phyloP scores from a whole-genome alignment of 2,888 invertebrate genomes.

The Graphium colonna region DNA sequence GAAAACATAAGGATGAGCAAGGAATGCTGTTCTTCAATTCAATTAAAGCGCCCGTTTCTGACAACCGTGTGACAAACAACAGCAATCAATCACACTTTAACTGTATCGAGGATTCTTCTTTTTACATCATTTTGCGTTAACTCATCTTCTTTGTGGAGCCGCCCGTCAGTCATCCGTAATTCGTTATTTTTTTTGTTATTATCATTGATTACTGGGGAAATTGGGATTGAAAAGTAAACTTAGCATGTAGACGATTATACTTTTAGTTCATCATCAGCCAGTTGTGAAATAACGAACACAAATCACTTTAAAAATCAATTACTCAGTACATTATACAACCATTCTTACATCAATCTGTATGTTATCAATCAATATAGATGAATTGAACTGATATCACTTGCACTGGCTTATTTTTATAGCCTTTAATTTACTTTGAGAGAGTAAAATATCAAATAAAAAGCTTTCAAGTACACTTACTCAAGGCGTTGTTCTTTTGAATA shows the following conservation, averaged over 20 bases:
- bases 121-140: slow-evolving; percentile 44
- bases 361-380: too few species aligned
- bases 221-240: slow-evolving; percentile 28
- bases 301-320: too few species aligned
- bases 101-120: slow-evolving; percentile 63
- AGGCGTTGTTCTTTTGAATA: slow-evolving; percentile 67
- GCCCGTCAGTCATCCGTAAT: slow-evolving; percentile 55
- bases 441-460: slow-evolving; percentile 64
- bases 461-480: slow-evolving; percentile 66
- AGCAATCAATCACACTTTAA: slow-evolving; percentile 75
- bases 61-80: slow-evolving; percentile 49
- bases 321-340: too few species aligned
- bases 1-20: slow-evolving; percentile 39
- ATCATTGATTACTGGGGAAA: slow-evolving; percentile 60
- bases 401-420: too few species aligned
- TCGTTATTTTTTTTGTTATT: slow-evolving; percentile 68
- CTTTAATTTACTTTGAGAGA: too few species aligned
- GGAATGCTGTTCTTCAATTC: slow-evolving; percentile 66
- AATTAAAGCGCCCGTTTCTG: slow-evolving; percentile 59
- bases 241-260: slow-evolving; percentile 27
- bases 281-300: too few species aligned
- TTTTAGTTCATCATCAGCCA: too few species aligned
- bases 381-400: too few species aligned
- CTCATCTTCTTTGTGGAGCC: slow-evolving; percentile 50
- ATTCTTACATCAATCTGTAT: too few species aligned